Evolutionary conservation across 2,888 invertebrate genomes (phyloP).

Genomic region (Stenodema calcarata): DNA sequence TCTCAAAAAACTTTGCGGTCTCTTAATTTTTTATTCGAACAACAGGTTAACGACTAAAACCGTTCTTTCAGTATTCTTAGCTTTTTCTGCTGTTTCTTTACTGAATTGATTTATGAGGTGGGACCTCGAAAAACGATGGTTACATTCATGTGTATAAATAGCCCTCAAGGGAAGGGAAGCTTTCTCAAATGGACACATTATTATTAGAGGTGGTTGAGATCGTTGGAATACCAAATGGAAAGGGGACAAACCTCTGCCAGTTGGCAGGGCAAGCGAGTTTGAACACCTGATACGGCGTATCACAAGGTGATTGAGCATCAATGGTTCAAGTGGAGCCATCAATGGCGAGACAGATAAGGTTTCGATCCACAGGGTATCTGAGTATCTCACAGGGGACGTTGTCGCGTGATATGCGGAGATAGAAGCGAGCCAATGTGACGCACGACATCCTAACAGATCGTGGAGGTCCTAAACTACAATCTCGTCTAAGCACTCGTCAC

Average conservation of each 20-base stretch:
- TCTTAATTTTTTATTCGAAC: too few relatives aligned
- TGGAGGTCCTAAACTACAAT: too few relatives aligned
- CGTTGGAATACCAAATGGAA: neutral
- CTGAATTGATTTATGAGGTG: slow-evolving; percentile 13
- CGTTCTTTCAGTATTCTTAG: neutral
- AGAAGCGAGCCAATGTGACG: too few relatives aligned
- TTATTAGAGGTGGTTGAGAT: slow-evolving; percentile 12
- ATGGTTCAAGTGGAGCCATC: neutral
- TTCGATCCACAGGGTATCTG: too few relatives aligned
- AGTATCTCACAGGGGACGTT: too few relatives aligned
- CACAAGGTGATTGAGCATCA: slow-evolving; percentile 20
- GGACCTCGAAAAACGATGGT: slow-evolving; percentile 16
- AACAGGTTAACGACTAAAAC: too few relatives aligned
- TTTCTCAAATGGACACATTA: slow-evolving; percentile 20
- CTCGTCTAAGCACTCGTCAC: too few relatives aligned
- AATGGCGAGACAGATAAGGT: neutral
- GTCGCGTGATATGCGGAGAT: too few relatives aligned
- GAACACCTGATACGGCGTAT: slow-evolving; percentile 23
- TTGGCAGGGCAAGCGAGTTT: neutral
- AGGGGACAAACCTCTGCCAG: slow-evolving; percentile 3
- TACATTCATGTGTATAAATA: slow-evolving; percentile 30
- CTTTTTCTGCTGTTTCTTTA: neutral
- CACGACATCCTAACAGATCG: too few relatives aligned
- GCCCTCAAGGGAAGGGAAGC: neutral
- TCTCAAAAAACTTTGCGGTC: too few relatives aligned